Conservation (phyloP, 2,888 invertebrate species). For the Encarsia formosa region DNA sequence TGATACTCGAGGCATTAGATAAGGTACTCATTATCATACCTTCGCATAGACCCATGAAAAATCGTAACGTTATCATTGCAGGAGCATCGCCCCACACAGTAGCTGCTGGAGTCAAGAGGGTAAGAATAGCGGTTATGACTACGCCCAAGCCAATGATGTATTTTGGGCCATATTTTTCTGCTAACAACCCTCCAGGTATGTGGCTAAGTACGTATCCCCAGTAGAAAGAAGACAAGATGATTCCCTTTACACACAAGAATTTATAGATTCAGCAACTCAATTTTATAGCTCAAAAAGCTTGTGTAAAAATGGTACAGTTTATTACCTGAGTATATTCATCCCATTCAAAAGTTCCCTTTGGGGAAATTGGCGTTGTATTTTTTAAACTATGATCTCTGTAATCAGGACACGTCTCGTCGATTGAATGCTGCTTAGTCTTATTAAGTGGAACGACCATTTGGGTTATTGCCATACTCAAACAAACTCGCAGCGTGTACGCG, state of each 20-base stretch:
- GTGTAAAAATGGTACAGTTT: too few species aligned
- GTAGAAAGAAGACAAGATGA: conserved; percentile 74
- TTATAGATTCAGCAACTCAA: too few species aligned
- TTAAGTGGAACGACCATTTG: conserved; percentile 55
- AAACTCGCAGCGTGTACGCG: conserved; percentile 67
- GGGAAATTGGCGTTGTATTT: neutral
- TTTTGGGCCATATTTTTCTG: conserved; percentile 76
- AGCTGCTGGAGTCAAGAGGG: conserved; percentile 69
- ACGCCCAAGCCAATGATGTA: conserved; percentile 74
- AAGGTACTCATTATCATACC: too few species aligned
- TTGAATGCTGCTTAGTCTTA: neutral
- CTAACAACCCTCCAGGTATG: conserved; percentile 72
- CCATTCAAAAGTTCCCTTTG: conserved; percentile 24
- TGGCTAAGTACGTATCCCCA: conserved; percentile 77
- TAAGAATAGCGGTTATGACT: conserved; percentile 72
- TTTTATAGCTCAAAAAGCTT: too few species aligned
- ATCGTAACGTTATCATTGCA: conserved; percentile 64
- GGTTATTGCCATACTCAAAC: conserved; percentile 64
- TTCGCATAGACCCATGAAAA: conserved; percentile 76
- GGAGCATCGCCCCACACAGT: conserved; percentile 62
- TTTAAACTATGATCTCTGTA: neutral
- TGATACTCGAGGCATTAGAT: too few species aligned
- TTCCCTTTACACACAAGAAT: too few species aligned
- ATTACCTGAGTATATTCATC: conserved; percentile 30
- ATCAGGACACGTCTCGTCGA: conserved; percentile 22